These are phyloP conservation scores for Anoplius nigerrimus DNA, from an alignment of 2,888 invertebrate genomes.

Conservation along the genomic window DNA sequence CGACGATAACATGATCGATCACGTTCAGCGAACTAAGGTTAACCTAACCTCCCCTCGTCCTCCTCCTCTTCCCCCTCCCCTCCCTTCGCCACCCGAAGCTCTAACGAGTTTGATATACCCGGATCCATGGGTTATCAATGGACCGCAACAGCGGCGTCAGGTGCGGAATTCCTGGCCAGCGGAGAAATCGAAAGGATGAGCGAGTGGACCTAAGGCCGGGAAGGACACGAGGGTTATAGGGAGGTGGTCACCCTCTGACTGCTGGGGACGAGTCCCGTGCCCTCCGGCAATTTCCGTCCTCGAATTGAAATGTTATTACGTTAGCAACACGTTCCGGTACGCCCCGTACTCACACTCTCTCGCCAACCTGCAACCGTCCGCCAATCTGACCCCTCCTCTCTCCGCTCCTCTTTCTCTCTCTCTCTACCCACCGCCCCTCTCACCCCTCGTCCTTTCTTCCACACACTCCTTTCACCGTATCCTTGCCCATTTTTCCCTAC, in stretches of 20 bases:
- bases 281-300: slow-evolving; percentile 71
- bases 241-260: slow-evolving; percentile 46
- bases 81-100: neutral
- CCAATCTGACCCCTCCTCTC: neutral
- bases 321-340: slow-evolving; percentile 66
- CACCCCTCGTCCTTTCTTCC: neutral
- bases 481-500: too few relatives aligned
- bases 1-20: too few relatives aligned
- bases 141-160: too few relatives aligned
- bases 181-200: too few relatives aligned
- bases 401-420: neutral
- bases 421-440: too few relatives aligned
- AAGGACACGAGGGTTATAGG: slow-evolving; percentile 27
- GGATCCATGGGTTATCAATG: too few relatives aligned
- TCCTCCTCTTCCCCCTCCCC: neutral
- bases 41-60: neutral
- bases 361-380: neutral
- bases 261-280: slow-evolving; percentile 50
- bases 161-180: too few relatives aligned
- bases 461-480: neutral
- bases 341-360: slow-evolving; percentile 18
- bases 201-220: too few relatives aligned
- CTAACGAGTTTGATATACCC: too few relatives aligned
- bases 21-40: too few relatives aligned
- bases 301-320: slow-evolving; percentile 74